Evolutionary conservation across 2,888 invertebrate species (phyloP).

Genomic region (Pristionchus mayeri): DNA sequence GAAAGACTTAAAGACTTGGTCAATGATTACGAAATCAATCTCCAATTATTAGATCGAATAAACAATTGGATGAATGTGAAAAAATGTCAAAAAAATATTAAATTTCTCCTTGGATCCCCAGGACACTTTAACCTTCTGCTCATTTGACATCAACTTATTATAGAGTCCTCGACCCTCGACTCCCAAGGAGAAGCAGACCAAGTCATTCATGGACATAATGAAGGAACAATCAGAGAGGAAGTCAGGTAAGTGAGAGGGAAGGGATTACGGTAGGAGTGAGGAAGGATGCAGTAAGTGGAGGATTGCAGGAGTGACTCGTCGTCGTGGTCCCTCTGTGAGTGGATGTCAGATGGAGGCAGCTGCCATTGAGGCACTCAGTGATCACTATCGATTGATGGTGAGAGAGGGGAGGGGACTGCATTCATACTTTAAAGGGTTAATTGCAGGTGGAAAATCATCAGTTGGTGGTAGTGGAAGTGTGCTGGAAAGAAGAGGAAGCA

Average conservation of each 20-base stretch:
- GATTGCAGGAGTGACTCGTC: slow-evolving; percentile 24
- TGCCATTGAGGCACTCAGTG: not conserved
- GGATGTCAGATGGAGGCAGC: slow-evolving; percentile 41
- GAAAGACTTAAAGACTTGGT: no score
- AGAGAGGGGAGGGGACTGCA: not conserved
- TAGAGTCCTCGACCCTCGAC: slow-evolving; percentile 4
- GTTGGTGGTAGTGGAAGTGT: slow-evolving; percentile 2
- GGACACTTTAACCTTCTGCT: no score
- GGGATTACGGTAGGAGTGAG: no score
- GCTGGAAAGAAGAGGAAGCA: not conserved
- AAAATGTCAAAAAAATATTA: no score
- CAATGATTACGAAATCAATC: no score
- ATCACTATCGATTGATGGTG: not conserved
- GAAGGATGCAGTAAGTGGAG: not conserved
- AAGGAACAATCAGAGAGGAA: slow-evolving; percentile 29
- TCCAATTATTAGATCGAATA: no score
- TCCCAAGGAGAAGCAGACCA: not conserved
- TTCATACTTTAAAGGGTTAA: not conserved
- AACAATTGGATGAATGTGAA: no score
- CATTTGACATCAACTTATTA: not conserved
- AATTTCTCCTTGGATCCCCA: no score
- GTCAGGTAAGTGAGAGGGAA: not conserved
- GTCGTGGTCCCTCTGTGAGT: slow-evolving; percentile 35
- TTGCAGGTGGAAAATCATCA: slow-evolving; percentile 19
- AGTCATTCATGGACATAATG: not conserved